Evolutionary conservation across 2,113 vertebrate genomes (phyloP).

Genomic region (Datnioides undecimradiatus): DNA sequence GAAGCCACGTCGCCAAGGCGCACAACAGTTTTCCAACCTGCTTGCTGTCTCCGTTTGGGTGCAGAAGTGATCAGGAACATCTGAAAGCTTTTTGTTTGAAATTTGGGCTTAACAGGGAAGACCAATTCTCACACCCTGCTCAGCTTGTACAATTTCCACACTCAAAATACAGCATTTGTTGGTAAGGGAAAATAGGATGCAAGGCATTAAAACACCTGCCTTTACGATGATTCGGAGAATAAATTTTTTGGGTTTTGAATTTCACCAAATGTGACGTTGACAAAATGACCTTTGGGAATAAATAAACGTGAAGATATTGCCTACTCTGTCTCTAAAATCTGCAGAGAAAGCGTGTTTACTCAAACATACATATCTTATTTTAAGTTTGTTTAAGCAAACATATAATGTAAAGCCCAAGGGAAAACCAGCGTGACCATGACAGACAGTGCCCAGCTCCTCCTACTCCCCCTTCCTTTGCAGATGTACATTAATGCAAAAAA

Average conservation of each 20-base stretch:
- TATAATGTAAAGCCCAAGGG: slow-evolving; percentile 20
- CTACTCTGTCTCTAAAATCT: neutral
- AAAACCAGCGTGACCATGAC: slow-evolving; percentile 43
- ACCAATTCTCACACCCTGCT: slow-evolving; percentile 30
- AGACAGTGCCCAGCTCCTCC: slow-evolving; percentile 79
- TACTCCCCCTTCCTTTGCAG: slow-evolving; percentile 85
- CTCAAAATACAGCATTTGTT: slow-evolving; percentile 9
- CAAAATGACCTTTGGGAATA: neutral
- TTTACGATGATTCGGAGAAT: slow-evolving; percentile 23
- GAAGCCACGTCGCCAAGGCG: slow-evolving; percentile 32
- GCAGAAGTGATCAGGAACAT: slow-evolving; percentile 21
- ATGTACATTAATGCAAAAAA: slow-evolving; percentile 93
- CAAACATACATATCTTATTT: neutral
- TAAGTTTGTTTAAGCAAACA: slow-evolving; percentile 28
- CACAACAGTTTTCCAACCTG: slow-evolving; percentile 40
- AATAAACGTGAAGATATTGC: slow-evolving; percentile 7
- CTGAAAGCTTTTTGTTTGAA: slow-evolving; percentile 35
- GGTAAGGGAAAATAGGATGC: slow-evolving; percentile 1
- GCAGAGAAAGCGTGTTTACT: neutral
- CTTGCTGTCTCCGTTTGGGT: slow-evolving; percentile 18
- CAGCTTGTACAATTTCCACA: slow-evolving; percentile 39
- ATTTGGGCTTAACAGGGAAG: slow-evolving; percentile 32
- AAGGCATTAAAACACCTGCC: slow-evolving; percentile 24
- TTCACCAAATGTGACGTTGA: neutral
- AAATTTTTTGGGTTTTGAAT: slow-evolving; percentile 1